Evolutionary conservation across 2,888 invertebrate genomes (phyloP).

Genomic region (Tenthredo notha): DNA sequence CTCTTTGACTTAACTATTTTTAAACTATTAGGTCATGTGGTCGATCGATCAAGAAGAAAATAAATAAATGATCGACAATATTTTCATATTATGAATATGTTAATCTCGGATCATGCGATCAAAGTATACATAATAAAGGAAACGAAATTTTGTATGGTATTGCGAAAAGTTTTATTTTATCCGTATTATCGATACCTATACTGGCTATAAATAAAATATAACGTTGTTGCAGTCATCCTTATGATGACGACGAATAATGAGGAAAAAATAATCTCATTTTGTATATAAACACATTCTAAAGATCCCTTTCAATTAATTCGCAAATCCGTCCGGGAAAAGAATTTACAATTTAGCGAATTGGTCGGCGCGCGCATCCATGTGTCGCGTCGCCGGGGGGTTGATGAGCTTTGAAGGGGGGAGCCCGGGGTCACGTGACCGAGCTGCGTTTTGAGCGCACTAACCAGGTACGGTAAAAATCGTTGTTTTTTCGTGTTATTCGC

Average conservation of each 20-base stretch:
- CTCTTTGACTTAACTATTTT: not conserved
- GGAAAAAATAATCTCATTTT: not conserved
- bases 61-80: not conserved
- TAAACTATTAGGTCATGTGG: not conserved
- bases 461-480: constrained; percentile 82
- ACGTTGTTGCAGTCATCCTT: not conserved
- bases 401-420: constrained; percentile 57
- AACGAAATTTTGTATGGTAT: not conserved
- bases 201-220: not conserved
- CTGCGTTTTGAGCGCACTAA: constrained; percentile 87
- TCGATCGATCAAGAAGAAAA: not conserved
- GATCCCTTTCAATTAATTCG: not conserved
- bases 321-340: constrained; percentile 5
- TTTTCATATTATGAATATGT: not conserved
- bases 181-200: not conserved
- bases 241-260: not conserved
- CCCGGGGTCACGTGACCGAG: constrained; percentile 83
- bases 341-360: not conserved
- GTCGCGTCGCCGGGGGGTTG: constrained; percentile 52
- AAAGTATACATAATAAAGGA: not conserved
- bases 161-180: constrained; percentile 4
- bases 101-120: not conserved
- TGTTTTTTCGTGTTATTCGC: constrained; percentile 73
- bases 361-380: constrained; percentile 50
- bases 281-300: not conserved